Evolutionary conservation across 2,797 vertebrate species (phyloP), one percentile per base, ranked within the genome.

Genomic region (Scolopax rusticola): DNA sequence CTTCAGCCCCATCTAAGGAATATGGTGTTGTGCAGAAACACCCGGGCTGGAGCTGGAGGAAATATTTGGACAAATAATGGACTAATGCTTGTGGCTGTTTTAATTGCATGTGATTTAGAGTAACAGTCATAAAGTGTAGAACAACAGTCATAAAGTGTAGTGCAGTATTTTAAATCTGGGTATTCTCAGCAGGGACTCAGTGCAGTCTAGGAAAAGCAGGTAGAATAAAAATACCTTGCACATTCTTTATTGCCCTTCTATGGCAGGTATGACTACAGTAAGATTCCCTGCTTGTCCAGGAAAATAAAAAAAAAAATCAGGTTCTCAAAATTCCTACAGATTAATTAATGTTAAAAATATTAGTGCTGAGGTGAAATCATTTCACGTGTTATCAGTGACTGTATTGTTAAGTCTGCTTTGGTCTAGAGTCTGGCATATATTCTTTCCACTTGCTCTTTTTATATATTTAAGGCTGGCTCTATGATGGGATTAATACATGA

Each of bases 101-200:
- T 95, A 91, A 95, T 88, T 82, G 59, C n/a, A 50, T 48, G 47
- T 78, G 69, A 95, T 96, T 93, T 94, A 90, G 25, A 82, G 59
- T 73, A 90, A 91, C 73, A 91, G 87, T 67, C 76, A 19, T 95
- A 95, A 96, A 95, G 67, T 32, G 63, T 69, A 88, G 54, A 92
- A 82, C 59, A 91, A 87, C 73, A 84, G 85, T 61, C 85, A 71
- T 94, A 97, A 94, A 96, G 23, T 3, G 6, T 65, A 84, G 33
- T 2, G 7, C n/a, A 68, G 9, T 78, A 79, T 87, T 93, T 88
- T 73, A 94, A 84, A 48, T 75, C 45, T 93, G 69, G 6, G 5
- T 86, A 86, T 92, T 95, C 85, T 94, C 87, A 91, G 60, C 21
- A 70, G 80, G 90, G 69, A 80, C 32, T 81, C 54, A 48, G 2